Evolutionary conservation across 1,140 invertebrate genomes (phyloP).

Genomic region (Gyrodactylus salaris): DNA sequence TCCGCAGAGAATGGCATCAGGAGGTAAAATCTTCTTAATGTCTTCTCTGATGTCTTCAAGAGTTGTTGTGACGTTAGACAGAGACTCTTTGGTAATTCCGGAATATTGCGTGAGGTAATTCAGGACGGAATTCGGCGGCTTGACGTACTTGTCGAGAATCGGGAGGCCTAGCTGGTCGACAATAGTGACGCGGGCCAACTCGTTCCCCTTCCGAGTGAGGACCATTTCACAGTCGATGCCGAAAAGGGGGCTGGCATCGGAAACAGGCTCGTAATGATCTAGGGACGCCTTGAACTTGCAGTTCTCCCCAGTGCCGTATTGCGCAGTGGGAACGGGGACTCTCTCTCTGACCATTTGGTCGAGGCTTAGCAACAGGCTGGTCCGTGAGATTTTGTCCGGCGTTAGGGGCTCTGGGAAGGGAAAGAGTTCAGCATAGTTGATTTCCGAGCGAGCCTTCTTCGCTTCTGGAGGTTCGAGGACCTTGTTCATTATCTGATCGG

Average conservation of each 20-base stretch:
- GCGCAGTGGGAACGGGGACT: background rate
- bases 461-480: background rate
- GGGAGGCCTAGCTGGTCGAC: background rate
- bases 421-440: background rate
- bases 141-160: background rate
- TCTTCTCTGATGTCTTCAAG: background rate
- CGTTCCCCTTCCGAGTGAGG: background rate
- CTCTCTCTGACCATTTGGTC: background rate
- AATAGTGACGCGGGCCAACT: background rate
- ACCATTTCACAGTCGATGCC: background rate
- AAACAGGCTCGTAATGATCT: background rate
- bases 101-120: background rate
- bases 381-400: background rate
- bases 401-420: background rate
- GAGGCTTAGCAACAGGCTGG: background rate
- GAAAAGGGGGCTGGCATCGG: background rate
- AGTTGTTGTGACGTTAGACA: background rate
- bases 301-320: background rate
- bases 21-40: background rate
- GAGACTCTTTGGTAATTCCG: background rate
- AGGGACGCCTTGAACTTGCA: background rate
- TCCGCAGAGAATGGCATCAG: background rate
- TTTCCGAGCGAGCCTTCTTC: background rate
- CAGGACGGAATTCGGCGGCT: background rate
- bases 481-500: too few species aligned